phyloP scores from a whole-genome alignment of 1,140 invertebrate genomes.

The Lasioglossum albipes region DNA sequence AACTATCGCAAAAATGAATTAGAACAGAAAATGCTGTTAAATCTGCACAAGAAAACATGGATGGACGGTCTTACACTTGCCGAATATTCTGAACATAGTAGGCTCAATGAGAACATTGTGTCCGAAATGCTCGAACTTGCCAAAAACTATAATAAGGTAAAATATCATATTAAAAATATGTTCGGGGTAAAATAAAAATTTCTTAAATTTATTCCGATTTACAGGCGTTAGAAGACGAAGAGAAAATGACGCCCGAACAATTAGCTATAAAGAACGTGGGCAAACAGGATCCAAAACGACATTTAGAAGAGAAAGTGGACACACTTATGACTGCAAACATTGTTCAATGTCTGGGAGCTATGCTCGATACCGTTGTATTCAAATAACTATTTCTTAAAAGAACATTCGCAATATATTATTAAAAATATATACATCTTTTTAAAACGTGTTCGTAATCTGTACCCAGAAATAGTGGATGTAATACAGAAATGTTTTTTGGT shows the following conservation, averaged over 20 bases:
- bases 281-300: constrained; percentile 99
- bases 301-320: constrained; percentile 99
- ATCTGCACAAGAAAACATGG: constrained; percentile 99
- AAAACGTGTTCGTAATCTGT: constrained; percentile 40
- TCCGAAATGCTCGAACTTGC: constrained; percentile 98
- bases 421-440: constrained; percentile 70
- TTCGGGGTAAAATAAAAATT: constrained; percentile 6
- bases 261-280: constrained; percentile 99
- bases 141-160: constrained; percentile 98
- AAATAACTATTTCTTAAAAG: constrained; percentile 82
- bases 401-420: constrained; percentile 61
- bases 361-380: constrained; percentile 99
- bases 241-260: constrained; percentile 99
- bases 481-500: constrained; percentile 35
- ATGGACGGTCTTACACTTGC: constrained; percentile 97
- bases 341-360: constrained; percentile 98
- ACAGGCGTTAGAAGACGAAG: constrained; percentile 97
- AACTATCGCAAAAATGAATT: constrained; percentile 99
- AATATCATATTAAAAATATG: constrained; percentile 22
- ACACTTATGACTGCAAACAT: constrained; percentile 98
- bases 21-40: constrained; percentile 99
- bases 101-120: constrained; percentile 94
- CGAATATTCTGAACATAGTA: constrained; percentile 97
- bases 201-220: constrained; percentile 28
- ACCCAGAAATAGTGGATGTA: constrained; percentile 37